phyloP scores from a whole-genome alignment of 2,113 vertebrate species.

The Lycaon pictus region DNA sequence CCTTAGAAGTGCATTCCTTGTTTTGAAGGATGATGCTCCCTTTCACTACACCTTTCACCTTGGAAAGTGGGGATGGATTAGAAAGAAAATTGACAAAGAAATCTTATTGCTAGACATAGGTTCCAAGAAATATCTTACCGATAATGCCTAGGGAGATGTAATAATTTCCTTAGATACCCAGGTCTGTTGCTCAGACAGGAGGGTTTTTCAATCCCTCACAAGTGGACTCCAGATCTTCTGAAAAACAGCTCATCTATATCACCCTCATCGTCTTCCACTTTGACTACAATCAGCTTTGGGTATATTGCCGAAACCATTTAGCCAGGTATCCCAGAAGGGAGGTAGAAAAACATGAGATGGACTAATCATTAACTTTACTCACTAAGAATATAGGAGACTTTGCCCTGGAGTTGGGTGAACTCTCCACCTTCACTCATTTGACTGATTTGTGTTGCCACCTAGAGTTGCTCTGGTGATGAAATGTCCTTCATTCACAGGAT shows the following conservation, averaged over 20 bases:
- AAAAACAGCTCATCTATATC: neutral
- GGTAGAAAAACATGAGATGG: neutral
- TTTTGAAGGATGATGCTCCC: neutral
- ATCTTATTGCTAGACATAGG: neutral
- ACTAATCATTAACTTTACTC: neutral
- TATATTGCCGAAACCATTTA: neutral
- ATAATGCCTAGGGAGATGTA: neutral
- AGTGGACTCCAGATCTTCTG: neutral
- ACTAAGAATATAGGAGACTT: neutral
- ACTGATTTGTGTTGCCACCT: neutral
- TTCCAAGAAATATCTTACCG: slow-evolving; percentile 10
- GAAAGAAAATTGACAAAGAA: neutral
- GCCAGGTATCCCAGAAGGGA: neutral
- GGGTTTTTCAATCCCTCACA: neutral
- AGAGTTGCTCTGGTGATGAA: neutral
- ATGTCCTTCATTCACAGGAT: neutral
- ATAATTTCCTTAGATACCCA: neutral
- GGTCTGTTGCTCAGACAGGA: neutral
- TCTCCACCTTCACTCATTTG: neutral
- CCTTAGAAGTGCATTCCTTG: neutral
- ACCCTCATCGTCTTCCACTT: neutral
- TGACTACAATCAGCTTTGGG: neutral
- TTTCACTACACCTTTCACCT: neutral
- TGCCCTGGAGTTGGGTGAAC: neutral
- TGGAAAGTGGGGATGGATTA: neutral